Evolutionary conservation across 2,113 vertebrate genomes (phyloP), one percentile per base, ranked within the genome.

Genomic region (Mesoclemmys tuberculata): DNA sequence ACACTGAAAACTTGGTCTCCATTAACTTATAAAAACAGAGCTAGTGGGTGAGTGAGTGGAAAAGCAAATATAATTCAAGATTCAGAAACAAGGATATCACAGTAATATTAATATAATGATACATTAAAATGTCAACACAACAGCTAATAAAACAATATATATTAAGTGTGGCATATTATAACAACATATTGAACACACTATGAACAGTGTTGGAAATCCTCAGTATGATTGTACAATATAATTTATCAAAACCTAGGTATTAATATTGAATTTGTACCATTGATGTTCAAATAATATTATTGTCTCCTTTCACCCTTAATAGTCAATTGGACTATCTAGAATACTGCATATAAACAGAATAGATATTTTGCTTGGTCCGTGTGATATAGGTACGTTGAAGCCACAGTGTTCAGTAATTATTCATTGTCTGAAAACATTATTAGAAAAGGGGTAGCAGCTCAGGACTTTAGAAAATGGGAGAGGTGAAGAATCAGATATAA

Each of bases 61-160:
- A 96, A 95, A 90, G 22, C 78, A 88, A 83, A 79, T 74, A 77
- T 31, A 64, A 46, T 71, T 79, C 46, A 77, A 93, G 81, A 68
- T 61, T 29, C n/a, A 46, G 64, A 78, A 80, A 10, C 68, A 80
- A 58, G 61, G 58, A 93, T 93, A 91, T n/a, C 54, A 38, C 35
- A 5, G 52, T 31, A 87, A 71, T 64, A 86, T 38, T 82, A 93
- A 93, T 85, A 84, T 92, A 74, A 46, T 6, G 79, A 54, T 3
- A 14, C 10, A 16, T 56, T 96, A 24, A 95, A 95, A 95, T 95
- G 95, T 94, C 95, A 79, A 90, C 91, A 13, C 44, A 14, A 18
- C 19, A 61, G 52, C 49, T 89, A 89, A 54, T 94, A 90, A 95
- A 95, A 94, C 82, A 95, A 95, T 89, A 94, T 93, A 90, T 86